Base-by-base conservation (phyloP, 2,888 invertebrate species). In the Sphinx pinastri region DNA sequence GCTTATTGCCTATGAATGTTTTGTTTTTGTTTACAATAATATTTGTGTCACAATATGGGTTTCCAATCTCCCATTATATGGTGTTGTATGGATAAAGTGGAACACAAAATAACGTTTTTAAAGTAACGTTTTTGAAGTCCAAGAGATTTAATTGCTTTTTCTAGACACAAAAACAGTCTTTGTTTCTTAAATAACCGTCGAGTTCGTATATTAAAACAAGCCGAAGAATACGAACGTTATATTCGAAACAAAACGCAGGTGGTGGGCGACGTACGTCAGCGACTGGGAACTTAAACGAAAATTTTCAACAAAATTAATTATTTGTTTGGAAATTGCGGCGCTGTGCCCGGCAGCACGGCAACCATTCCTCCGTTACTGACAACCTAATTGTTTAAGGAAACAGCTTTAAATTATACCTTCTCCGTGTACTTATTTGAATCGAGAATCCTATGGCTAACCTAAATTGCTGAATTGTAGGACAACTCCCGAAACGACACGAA, bases 321-420 rank as follows among this genome's bases (percentile, higher is more conserved):
- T 88, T 86, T 86, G 84, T 86, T 87, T 77, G 78, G 75, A 83
- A 87, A 84, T 83, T 82, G 83, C 76, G 80, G 81, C 74, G 77
- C 77, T 74, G 77, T 74, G 78, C 76, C 73, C 71, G 77, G 75
- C 75, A 71, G 70, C 76, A 76, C 75, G 75, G 77, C 73, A 71
- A 78, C 77, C 76, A 75, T 78, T 82, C 79, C 73, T 78, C 74
- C 72, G 68, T 71, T 72, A 81, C 84, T 84, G 87, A 87, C 85
- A 86, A 83, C 79, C 79, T 88, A 86, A 90, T 88, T 88, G 86
- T 87, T 82, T 81, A 81, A 85, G 81, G 83, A 84, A 87, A 86
- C 84, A 78, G 81, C 84, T 84, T 88, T 87, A 85, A 88, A 87
- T 88, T 87, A 87, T 79, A 81, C 76, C 75, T 79, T 80, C 77